Conservation (phyloP, 2,888 invertebrate genomes). For the Cephonodes hylas region DNA sequence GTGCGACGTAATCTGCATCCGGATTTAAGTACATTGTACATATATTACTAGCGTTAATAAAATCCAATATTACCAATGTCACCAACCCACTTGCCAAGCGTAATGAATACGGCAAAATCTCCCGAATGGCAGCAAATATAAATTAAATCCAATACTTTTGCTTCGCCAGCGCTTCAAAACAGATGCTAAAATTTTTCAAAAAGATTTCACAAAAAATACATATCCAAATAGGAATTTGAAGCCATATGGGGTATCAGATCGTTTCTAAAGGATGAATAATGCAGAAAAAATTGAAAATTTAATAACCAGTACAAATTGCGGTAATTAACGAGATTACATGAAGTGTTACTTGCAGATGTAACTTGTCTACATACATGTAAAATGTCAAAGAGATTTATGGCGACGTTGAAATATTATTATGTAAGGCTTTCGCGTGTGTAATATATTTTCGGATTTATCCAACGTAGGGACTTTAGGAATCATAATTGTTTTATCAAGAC, state of each 20-base stretch:
- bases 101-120: too few relatives aligned
- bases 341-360: background rate
- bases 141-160: too few relatives aligned
- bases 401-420: background rate
- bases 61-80: too few relatives aligned
- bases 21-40: too few relatives aligned
- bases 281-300: background rate
- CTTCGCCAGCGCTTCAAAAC: too few relatives aligned
- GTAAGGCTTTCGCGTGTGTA: background rate
- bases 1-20: too few relatives aligned
- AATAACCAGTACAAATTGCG: background rate
- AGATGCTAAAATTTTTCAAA: too few relatives aligned
- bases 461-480: background rate
- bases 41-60: too few relatives aligned
- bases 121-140: too few relatives aligned
- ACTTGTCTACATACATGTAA: background rate
- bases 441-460: background rate
- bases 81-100: too few relatives aligned
- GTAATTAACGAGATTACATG: background rate
- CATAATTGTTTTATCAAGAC: background rate
- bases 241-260: background rate
- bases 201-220: too few relatives aligned
- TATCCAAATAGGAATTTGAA: background rate
- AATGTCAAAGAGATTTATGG: slow-evolving; percentile 3
- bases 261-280: background rate